Evolutionary conservation across 2,888 invertebrate species (phyloP), one percentile per base, ranked within the genome.

Genomic region (Xylophagus ater): DNA sequence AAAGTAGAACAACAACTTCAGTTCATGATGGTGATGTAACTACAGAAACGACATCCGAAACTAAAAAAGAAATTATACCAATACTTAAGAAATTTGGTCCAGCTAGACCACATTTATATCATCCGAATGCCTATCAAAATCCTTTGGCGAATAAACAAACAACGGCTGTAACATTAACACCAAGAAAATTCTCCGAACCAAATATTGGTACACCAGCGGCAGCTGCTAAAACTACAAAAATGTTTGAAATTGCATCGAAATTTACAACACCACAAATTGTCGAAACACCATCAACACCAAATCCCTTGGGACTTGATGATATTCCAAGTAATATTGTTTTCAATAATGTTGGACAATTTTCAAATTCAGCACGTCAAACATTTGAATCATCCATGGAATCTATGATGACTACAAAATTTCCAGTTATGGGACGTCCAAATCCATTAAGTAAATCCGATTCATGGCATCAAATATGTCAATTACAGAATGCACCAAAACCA

Each of bases 381-480:
- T 6, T 26, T 6, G 26, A 26, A 26, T 9, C 15, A 6, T 24
- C 41, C 46, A 42, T 49, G 42, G 46, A 49, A 43, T 45, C 47
- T 40, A 47, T 45, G 34, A 47, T 44, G 43, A 45, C 28, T 37
- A 49, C 35, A n/a, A 48, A 8, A 45, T 57, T 3, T 35, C 57
- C 4, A 51, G 17, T 40, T 14, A 46, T 47, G 8, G 48, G 58
- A 36, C 58, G 60, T 8, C 56, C 56, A 6, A 53, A 53, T 49
- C 59, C 60, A n/a, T 54, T 75, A 8, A 75, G 72, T 51, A 81
- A 83, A 58, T 82, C 83, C 7, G 84, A 84, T 57, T 82, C 84
- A 4, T 86, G 84, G 85, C 80, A 82, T 56, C 81, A 82, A 53
- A 68, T 84, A 43, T 71, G 71, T 43, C 59, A 46, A 29, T 28